Percentiles rank a stretch among this genome's conserved stretches.
Evolutionary conservation across 2,888 invertebrate genomes (phyloP).

Genomic region (Cryptosula pallasiana): DNA sequence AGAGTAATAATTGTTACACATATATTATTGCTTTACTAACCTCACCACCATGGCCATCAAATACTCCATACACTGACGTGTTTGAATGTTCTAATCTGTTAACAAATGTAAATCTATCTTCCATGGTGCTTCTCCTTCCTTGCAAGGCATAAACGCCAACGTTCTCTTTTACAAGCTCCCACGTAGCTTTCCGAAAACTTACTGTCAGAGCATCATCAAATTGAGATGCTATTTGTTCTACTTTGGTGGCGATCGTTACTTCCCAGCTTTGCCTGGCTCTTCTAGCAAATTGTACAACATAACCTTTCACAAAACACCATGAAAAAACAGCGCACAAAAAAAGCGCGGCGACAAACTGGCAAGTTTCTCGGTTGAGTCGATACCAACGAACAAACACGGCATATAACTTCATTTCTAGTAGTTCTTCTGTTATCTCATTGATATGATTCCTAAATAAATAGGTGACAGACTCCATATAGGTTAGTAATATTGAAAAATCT

Average conservation of each 20-base stretch:
- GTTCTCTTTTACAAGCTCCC: slow-evolving; percentile 71
- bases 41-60: slow-evolving; percentile 93
- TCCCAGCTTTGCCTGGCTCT: background rate
- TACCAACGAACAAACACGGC: background rate
- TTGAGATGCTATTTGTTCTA: background rate
- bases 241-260: background rate
- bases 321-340: background rate
- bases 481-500: background rate
- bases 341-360: background rate
- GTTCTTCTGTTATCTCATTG: background rate
- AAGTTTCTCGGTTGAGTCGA: background rate
- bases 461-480: background rate
- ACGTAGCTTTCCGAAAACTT: slow-evolving; percentile 51
- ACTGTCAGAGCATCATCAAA: slow-evolving; percentile 24
- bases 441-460: background rate
- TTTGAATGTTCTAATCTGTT: slow-evolving; percentile 79
- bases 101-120: slow-evolving; percentile 84
- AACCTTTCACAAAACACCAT: background rate
- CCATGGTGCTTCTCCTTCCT: slow-evolving; percentile 85
- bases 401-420: background rate
- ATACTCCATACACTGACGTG: slow-evolving; percentile 82
- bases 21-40: slow-evolving; percentile 45
- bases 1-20: background rate
- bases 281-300: background rate
- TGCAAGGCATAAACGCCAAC: slow-evolving; percentile 85